Base-by-base conservation (phyloP, 2,797 vertebrate species). In the Limosa lapponica region DNA sequence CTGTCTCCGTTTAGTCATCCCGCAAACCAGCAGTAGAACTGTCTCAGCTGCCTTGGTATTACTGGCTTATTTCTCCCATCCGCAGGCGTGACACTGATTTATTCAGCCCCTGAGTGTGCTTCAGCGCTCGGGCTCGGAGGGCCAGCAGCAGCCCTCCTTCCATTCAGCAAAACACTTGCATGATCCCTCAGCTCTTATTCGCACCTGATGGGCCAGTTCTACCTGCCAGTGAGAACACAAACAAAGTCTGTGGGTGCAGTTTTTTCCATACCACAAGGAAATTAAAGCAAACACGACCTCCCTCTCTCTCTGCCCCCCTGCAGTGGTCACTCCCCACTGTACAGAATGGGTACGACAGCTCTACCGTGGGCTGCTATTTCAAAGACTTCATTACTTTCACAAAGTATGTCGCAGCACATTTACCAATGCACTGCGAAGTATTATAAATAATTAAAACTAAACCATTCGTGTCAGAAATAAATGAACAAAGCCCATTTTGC, bases 361-460 rank as follows among this genome's bases (percentile, higher is more conserved):
- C 8, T 15, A 48, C 91, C 4, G 5, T 22, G 25, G 49, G 34
- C 66, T 90, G 58, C 67, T 82, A 5, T 70, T 90, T 83, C 89
- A 73, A 58, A 73, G 88, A 93, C 91, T 92, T 86, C 91, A 85
- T 94, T 90, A 55, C 90, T 95, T 93, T 44, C 37, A 61, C 87
- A 83, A 83, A 97, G 87, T 82, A 90, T 16, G 79, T 94, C 86
- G 87, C 87, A 89, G 87, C 79, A 88, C 89, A 94, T 93, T 96
- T 95, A 85, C 74, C 89, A 82, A 62, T 39, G 67, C 70, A 11
- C 94, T 62, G 87, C 34, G 72, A 96, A 97, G 81, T 90, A 91
- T 57, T 96, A 94, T 96, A 97, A 97, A 97, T 97, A 97, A 97
- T 96, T 97, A 97, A 97, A 96, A 54, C 70, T 13, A 95, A 96